Evolutionary conservation across 1,140 invertebrate genomes (phyloP).

Genomic region (Drosophila tristis): DNA sequence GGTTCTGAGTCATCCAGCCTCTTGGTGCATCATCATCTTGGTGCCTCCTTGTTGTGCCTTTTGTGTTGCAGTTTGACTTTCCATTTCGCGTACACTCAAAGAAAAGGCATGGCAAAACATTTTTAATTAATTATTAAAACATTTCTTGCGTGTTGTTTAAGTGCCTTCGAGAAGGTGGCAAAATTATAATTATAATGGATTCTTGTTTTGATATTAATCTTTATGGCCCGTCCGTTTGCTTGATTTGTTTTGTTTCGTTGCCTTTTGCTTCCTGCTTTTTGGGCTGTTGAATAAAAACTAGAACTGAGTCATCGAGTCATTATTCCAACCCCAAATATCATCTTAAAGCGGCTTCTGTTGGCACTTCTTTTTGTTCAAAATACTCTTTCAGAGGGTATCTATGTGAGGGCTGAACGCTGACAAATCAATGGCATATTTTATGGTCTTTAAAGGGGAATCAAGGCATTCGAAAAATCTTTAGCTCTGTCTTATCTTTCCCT

Average conservation of each 20-base stretch:
- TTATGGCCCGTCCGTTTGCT: slow-evolving; percentile 1
- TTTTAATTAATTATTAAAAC: slow-evolving; percentile 10
- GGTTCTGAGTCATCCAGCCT: slow-evolving; percentile 26
- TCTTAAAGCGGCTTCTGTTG: not conserved
- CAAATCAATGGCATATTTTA: no score
- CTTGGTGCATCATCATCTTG: slow-evolving; percentile 39
- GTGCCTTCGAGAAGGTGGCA: slow-evolving; percentile 22
- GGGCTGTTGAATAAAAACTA: slow-evolving; percentile 18
- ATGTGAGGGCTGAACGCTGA: no score
- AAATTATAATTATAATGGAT: slow-evolving; percentile 45
- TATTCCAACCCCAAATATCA: not conserved
- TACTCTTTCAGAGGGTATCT: not conserved
- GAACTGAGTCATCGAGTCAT: slow-evolving; percentile 35
- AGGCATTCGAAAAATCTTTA: not conserved
- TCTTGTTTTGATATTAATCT: slow-evolving; percentile 35
- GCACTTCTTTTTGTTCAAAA: not conserved
- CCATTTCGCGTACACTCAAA: slow-evolving; percentile 28
- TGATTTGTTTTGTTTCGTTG: slow-evolving; percentile 15
- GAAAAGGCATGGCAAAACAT: not conserved
- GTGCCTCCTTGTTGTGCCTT: slow-evolving; percentile 8
- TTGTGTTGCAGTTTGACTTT: slow-evolving; percentile 35
- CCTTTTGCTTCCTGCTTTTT: slow-evolving; percentile 27
- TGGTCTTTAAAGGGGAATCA: no score
- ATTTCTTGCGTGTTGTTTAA: slow-evolving; percentile 1
- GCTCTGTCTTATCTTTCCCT: not conserved